Evolutionary conservation across 2,797 vertebrate genomes (phyloP).

Genomic region (Enteromius trimaculatus): DNA sequence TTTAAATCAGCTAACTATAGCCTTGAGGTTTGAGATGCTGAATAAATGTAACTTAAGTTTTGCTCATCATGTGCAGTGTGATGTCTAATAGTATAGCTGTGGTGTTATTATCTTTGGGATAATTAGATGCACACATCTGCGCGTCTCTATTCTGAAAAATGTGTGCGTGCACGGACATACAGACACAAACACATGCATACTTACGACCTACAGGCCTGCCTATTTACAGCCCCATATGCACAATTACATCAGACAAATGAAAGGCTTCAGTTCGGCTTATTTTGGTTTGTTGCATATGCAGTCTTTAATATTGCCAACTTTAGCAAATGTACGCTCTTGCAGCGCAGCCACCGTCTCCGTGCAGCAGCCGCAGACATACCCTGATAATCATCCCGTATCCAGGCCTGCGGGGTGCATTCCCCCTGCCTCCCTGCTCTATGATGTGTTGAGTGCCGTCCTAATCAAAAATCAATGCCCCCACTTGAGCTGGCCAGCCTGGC

Average conservation of each 20-base stretch:
- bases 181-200: conserved; percentile 27
- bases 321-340: conserved; percentile 25
- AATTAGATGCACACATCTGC: conserved; percentile 22
- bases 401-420: conserved; percentile 67
- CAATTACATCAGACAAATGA: conserved; percentile 54
- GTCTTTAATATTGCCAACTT: conserved; percentile 52
- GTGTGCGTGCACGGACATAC: conserved; percentile 2
- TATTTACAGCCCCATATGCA: conserved; percentile 34
- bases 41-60: conserved; percentile 14
- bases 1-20: conserved; percentile 18
- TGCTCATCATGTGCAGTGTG: neutral
- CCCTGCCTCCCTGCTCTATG: conserved; percentile 68
- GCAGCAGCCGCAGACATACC: conserved; percentile 41
- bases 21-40: neutral
- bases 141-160: conserved; percentile 7
- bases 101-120: conserved; percentile 31
- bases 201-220: conserved; percentile 21
- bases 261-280: conserved; percentile 40
- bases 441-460: conserved; percentile 84
- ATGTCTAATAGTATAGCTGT: conserved; percentile 27
- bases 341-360: conserved; percentile 31
- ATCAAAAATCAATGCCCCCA: conserved; percentile 94
- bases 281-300: conserved; percentile 45
- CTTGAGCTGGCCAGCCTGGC: conserved; percentile 82
- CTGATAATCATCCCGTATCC: conserved; percentile 51